Conservation (phyloP, 2,113 vertebrate genomes). For the Martes martes region DNA sequence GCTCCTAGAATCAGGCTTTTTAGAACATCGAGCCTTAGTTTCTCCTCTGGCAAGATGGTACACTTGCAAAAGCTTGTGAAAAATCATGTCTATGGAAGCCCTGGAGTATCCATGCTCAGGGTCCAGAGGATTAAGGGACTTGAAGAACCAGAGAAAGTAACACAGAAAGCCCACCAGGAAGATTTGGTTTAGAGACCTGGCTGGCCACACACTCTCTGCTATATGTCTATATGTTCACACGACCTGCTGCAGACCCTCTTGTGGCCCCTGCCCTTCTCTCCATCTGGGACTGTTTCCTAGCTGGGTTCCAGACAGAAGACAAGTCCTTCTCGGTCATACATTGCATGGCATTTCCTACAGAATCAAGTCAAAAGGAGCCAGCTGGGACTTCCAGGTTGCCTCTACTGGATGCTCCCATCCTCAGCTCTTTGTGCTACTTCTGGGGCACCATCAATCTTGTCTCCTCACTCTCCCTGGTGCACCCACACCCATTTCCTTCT, state of each 20-base stretch:
- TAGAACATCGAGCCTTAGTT: background rate
- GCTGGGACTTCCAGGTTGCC: background rate
- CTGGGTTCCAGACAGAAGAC: too few species aligned
- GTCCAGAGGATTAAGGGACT: background rate
- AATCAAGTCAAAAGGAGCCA: background rate
- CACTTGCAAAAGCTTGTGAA: background rate
- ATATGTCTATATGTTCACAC: accelerated
- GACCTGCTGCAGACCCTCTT: background rate
- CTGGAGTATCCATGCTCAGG: background rate
- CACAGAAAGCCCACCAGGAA: background rate
- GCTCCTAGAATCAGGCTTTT: background rate
- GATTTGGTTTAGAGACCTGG: accelerated
- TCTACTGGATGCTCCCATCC: accelerated
- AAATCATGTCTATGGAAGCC: background rate
- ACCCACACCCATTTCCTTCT: background rate
- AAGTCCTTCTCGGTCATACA: accelerated
- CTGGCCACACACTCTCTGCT: accelerated
- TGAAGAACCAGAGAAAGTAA: background rate
- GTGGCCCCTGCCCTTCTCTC: background rate
- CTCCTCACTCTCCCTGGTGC: accelerated
- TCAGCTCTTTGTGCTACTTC: accelerated
- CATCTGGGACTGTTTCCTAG: accelerated
- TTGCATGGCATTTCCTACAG: background rate
- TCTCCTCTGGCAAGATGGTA: background rate
- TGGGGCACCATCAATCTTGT: accelerated